Percentiles rank a stretch among this genome's conserved stretches.
These are phyloP conservation scores for Pheosia tremula DNA, from an alignment of 2,888 invertebrate genomes.

Conservation along the genomic window DNA sequence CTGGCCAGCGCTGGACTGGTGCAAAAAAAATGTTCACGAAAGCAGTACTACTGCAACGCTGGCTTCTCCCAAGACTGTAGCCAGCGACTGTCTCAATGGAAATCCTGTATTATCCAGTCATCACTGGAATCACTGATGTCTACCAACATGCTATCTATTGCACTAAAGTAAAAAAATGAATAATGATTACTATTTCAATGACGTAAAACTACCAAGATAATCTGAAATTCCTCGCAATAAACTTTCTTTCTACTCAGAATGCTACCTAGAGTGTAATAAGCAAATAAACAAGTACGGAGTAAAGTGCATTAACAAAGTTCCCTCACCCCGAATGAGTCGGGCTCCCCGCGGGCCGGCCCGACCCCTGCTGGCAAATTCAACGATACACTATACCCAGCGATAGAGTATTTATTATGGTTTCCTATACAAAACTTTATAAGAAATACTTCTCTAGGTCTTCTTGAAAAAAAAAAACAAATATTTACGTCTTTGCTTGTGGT, in stretches of 20 bases:
- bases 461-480: background rate
- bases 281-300: constrained; percentile 41
- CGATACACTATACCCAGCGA: constrained; percentile 30
- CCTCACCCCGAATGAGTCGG: constrained; percentile 55
- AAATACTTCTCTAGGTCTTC: background rate
- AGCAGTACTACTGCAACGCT: too few species aligned
- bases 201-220: background rate
- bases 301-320: constrained; percentile 69
- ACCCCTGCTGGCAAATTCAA: constrained; percentile 41
- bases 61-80: too few species aligned
- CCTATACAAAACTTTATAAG: constrained; percentile 10
- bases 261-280: constrained; percentile 25
- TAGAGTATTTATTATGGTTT: constrained; percentile 32
- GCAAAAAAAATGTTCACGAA: too few species aligned
- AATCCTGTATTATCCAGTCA: too few species aligned
- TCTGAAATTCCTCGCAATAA: background rate
- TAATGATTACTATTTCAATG: background rate
- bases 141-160: too few species aligned
- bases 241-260: constrained; percentile 22
- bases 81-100: too few species aligned
- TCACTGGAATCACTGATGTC: too few species aligned
- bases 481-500: background rate
- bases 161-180: too few species aligned
- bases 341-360: constrained; percentile 42
- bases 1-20: too few species aligned